Base-by-base conservation (phyloP, 2,888 invertebrate species). In the Meteorus cinctellus region DNA sequence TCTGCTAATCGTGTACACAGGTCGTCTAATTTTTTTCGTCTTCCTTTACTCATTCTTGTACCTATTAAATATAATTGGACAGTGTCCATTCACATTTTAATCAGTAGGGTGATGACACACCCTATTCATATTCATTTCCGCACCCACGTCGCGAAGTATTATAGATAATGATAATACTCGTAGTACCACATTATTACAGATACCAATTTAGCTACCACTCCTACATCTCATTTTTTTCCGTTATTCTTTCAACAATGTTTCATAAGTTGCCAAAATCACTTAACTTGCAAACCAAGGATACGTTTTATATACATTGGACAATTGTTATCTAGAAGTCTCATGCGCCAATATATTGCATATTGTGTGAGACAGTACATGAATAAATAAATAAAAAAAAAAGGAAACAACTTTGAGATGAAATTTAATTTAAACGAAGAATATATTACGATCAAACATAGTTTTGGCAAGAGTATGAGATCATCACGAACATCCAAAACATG, bases 1-100 rank as follows among this genome's bases (percentile, higher is more conserved):
- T 81, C 83, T 81, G 84, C 81, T 86, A 84, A 86, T 85, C 81
- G 82, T 79, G 45, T 29, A 62, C 45, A 45, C 31, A 31, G 41
- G 41, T 51, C 63, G 19, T 62, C 60, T 29, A 27, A 41, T 29
- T 72, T 62, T 29, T 72, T 62, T 72, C 45, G 41, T 48, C 62
- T 41, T 62, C 31, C 8, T 31, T 55, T 12, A 68, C 29, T 51
- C 60, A 31, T 31, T 69, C 34, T 34, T 27, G n/a, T 19, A 31
- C 24, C 14, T 71, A 59, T 36, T 62, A 27, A 29, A 59, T 59
- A 55, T 29, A 36, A 24, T 48, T 48, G n/a, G 48, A 48, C 48
- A 48, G 14, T 48, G 48, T 16, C 48, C 48, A 48, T 48, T 48
- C n/a, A 4, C 48, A 48, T 48, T 48, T 16, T 16, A 48, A n/a